Evolutionary conservation across 2,113 vertebrate species (phyloP).

Genomic region (Rhabdornis inornatus): DNA sequence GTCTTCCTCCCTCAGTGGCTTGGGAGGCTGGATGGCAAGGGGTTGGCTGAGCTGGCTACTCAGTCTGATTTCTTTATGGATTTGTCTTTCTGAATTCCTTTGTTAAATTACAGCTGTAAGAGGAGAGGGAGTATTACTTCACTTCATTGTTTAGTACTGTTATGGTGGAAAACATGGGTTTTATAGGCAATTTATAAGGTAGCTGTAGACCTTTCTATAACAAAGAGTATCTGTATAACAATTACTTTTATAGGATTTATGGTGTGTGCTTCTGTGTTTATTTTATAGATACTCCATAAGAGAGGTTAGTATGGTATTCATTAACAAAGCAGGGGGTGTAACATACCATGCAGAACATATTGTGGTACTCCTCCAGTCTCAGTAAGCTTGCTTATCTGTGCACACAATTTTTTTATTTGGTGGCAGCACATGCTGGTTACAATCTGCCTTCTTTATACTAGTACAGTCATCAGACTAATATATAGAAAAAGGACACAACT

Average conservation of each 20-base stretch:
- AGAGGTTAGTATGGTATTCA: neutral
- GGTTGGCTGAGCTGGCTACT: neutral
- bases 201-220: conserved; percentile 8
- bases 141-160: neutral
- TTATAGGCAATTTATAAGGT: neutral
- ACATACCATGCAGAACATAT: neutral
- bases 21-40: neutral
- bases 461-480: neutral
- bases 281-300: neutral
- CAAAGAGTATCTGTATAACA: neutral
- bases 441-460: neutral
- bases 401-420: neutral
- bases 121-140: neutral
- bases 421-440: neutral
- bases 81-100: neutral
- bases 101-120: neutral
- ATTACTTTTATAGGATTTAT: neutral
- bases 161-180: neutral
- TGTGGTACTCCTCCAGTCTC: neutral
- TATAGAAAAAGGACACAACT: neutral
- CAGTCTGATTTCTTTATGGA: neutral
- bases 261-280: neutral
- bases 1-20: neutral
- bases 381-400: neutral
- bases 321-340: neutral